Base-by-base conservation (phyloP, 2,113 vertebrate genomes). In the Potamarius usumacintae region DNA sequence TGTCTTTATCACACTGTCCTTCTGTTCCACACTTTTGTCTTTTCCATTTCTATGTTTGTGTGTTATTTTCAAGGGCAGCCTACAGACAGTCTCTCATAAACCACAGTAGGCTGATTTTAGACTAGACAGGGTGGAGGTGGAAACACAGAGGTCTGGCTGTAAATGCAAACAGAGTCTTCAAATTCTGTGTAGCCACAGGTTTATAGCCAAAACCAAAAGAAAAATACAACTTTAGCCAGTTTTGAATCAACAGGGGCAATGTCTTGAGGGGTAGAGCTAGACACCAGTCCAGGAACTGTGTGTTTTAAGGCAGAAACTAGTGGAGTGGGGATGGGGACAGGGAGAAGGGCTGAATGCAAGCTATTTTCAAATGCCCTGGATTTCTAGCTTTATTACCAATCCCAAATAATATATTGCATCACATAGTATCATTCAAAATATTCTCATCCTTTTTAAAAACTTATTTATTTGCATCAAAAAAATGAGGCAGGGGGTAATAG, bases 111-210 rank as follows among this genome's bases (percentile, higher is more conserved):
- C 90, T 94, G 92, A 92, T 93, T 94, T 92, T 95, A 94, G 92
- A 88, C 48, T 0, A 94, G 92, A 94, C 94, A 92, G 92, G 93
- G 92, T 92, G 95, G 92, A 93, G 92, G 92, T 90, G 91, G 91
- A 91, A 89, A 85, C 50, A 42, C 84, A 84, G 82, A 87, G 27
- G 91, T 90, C 90, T 72, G 72, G 86, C 89, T 92, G 81, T 88
- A 90, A 82, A 87, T 89, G 89, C 88, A 92, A 93, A 92, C 89
- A 92, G 86, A 10, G 10, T 81, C 87, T 84, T 86, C 82, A 62
- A n/a, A 77, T 34, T 63, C 74, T 85, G n/a, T 65, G n/a, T 62
- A 81, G 82, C 82, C 82, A 90, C 89, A 87, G 78, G 85, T 76
- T 79, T 76, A 87, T 14, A 72, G 53, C 69, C 86, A 83, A 85